Evolutionary conservation across 2,113 vertebrate species (phyloP).

Genomic region (Rhabdomys dilectus): DNA sequence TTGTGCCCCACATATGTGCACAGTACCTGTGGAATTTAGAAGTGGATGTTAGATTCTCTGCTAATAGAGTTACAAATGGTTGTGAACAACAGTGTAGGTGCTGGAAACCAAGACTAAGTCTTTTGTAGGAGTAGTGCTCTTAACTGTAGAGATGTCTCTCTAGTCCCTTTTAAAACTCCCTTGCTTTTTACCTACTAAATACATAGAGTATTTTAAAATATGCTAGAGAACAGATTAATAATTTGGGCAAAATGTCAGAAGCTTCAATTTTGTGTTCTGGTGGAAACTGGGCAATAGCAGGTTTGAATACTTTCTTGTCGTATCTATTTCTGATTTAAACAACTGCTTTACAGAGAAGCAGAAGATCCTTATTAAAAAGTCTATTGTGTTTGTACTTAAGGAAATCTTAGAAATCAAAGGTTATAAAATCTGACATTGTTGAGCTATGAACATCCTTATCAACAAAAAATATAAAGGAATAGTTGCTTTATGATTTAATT

Average conservation of each 20-base stretch:
- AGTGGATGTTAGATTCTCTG: not conserved
- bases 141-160: not conserved
- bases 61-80: not conserved
- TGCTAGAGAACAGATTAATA: not conserved
- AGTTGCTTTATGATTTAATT: conserved; percentile 60
- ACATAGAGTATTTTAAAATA: conserved; percentile 27
- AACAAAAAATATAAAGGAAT: conserved; percentile 51
- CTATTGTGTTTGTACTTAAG: conserved; percentile 34
- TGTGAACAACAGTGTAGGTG: not conserved
- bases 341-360: conserved; percentile 40
- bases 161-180: not conserved
- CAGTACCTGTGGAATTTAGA: not conserved
- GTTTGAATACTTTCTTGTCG: conserved; percentile 10
- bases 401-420: conserved; percentile 56
- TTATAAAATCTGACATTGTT: conserved; percentile 57
- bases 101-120: not conserved
- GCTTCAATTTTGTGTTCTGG: conserved; percentile 11
- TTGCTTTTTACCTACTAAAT: not conserved
- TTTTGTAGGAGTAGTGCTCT: not conserved
- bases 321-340: conserved; percentile 47
- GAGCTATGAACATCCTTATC: conserved; percentile 43
- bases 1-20: not conserved
- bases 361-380: conserved; percentile 24
- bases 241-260: conserved; percentile 41
- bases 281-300: not conserved